Percentiles rank a stretch among this genome's conserved stretches.
Evolutionary conservation across 2,888 invertebrate species (phyloP).

Genomic region (Acrobasis consociella): DNA sequence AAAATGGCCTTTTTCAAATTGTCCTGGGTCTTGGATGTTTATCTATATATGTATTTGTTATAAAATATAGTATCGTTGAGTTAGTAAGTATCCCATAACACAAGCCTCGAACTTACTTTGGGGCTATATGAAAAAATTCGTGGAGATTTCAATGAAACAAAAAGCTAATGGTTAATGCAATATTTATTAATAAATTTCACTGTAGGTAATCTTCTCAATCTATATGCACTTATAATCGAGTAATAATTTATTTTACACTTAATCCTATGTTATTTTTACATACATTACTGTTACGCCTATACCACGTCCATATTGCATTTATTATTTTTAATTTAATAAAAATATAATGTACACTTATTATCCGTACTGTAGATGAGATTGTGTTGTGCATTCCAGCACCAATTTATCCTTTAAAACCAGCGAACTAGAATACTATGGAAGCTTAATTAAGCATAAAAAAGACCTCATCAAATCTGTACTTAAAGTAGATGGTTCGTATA

Average conservation of each 20-base stretch:
- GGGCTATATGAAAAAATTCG: constrained; percentile 18
- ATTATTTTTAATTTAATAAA: constrained; percentile 53
- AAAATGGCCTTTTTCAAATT: too few relatives aligned
- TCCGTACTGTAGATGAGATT: constrained; percentile 39
- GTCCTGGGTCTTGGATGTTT: too few relatives aligned
- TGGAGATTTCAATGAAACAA: constrained; percentile 39
- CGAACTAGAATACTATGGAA: too few relatives aligned
- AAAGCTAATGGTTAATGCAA: constrained; percentile 72
- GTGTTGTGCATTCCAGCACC: constrained; percentile 53
- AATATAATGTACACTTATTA: constrained; percentile 57
- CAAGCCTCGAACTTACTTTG: too few relatives aligned
- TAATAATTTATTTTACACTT: constrained; percentile 81
- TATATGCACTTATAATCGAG: constrained; percentile 73
- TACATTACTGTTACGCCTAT: constrained; percentile 61
- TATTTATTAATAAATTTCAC: constrained; percentile 82
- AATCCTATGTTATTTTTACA: constrained; percentile 62
- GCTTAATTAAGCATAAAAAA: too few relatives aligned
- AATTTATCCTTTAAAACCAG: constrained; percentile 28
- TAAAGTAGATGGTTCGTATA: too few relatives aligned
- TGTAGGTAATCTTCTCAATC: constrained; percentile 72
- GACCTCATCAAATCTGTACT: too few relatives aligned
- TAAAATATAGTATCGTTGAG: too few relatives aligned
- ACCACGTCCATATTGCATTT: constrained; percentile 74
- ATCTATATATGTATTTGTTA: too few relatives aligned
- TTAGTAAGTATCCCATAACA: too few relatives aligned